Evolutionary conservation across 2,113 vertebrate species (phyloP), one percentile per base, ranked within the genome.

Genomic region (Cyanocitta stelleri): DNA sequence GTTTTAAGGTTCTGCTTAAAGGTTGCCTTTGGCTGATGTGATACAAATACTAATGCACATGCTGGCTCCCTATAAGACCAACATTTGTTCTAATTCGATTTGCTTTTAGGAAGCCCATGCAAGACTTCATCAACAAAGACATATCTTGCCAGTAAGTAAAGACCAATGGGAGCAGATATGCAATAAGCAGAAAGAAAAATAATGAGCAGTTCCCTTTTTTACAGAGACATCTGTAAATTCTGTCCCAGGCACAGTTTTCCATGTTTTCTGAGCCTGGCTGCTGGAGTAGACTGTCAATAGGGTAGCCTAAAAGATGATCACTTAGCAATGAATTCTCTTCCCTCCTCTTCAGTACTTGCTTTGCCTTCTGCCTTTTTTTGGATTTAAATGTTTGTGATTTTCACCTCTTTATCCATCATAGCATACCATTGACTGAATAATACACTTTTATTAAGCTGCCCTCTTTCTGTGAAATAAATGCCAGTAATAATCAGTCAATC

Each of bases 401-500:
- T 93, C 95, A 95, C 90, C 95, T 96, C 95, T 96, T 94, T 92
- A 95, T 96, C 95, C 95, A 92, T 92, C 76, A 80, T 54, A 95
- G 92, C 82, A 61, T 51, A 75, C 67, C 90, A 95, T 27, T 91
- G 95, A 96, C 88, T 96, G 95, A 96, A 96, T 95, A 96, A 96
- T 94, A 89, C 85, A 93, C 69, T 92, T 97, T 93, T 93, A 96
- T 95, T 92, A 92, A 96, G 90, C 92, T 86, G 88, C 95, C 90
- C 88, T 89, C 83, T 93, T 92, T 96, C 88, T 95, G 90, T 75
- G 95, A 93, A 96, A 96, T 96, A 97, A 96, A 96, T 95, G 96
- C 92, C 90, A 92, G 95, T 88, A 96, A 96, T 96, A 96, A 96
- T 96, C 95, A 97, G 95, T 94, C 96, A 96, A 94, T 96, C 96